Evolutionary conservation across 2,888 invertebrate species (phyloP), one percentile per base, ranked within the genome.

Genomic region (Melitaea athalia): DNA sequence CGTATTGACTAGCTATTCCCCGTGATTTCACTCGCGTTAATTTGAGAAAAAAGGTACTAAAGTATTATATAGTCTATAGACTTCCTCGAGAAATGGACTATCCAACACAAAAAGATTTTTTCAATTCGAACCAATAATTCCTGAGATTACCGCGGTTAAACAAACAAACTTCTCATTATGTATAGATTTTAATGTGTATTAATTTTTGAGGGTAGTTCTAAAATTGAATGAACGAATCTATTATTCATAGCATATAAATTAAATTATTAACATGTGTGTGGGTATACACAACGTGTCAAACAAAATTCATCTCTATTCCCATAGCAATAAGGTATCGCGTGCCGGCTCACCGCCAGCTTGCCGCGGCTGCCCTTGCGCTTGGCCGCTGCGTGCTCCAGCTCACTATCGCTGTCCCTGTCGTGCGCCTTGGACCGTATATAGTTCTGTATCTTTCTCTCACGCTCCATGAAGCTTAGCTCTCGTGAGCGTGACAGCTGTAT

Each of bases 371-470:
- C 90, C 84, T 93, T 93, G 85, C 93, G 88, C 79, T 93, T 93
- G 76, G 87, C 79, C 74, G 90, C 79, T 74, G 90, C 85, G 89
- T 87, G 88, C 91, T 95, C 94, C 88, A 95, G 96, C 89, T 99
- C 99, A 86, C 98, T 98, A 93, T 99, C 98, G 87, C 98, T 98
- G 83, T 98, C 96, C 78, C 93, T 88, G 83, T 93, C 93, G 84
- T 89, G 86, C 85, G 86, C 89, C 91, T 93, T 93, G 79, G 89
- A 86, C 79, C 85, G 87, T 80, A 92, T 91, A 90, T 93, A 93
- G 87, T 86, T 89, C 85, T 91, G 91, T 86, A 92, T 88, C 81
- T 91, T 89, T 85, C 93, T 84, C 86, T 90, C 91, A 79, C 90
- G 87, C 78, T 92, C 92, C 88, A 89, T 87, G 91, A 83, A 93